Evolutionary conservation across 2,888 invertebrate genomes (phyloP).

Genomic region (Euphydryas editha): DNA sequence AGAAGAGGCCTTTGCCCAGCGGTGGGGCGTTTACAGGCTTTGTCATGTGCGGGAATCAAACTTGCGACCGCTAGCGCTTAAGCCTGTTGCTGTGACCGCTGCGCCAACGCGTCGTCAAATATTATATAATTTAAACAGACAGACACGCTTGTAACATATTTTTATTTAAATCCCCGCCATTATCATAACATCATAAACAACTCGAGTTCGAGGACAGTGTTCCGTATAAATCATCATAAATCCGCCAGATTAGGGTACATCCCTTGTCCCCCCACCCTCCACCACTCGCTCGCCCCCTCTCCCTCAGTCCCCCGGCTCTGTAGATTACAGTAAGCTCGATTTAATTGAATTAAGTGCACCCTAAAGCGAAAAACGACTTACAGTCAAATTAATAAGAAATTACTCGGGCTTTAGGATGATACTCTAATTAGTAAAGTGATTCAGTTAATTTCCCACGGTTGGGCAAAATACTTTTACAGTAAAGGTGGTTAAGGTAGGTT

Average conservation of each 20-base stretch:
- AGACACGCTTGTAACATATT: background rate
- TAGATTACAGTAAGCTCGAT: conserved; percentile 37
- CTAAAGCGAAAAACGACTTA: conserved; percentile 12
- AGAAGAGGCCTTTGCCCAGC: too few relatives aligned
- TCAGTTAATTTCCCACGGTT: background rate
- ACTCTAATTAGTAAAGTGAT: background rate
- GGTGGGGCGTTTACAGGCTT: too few relatives aligned
- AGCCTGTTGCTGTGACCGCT: too few relatives aligned
- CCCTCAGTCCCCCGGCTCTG: conserved; percentile 15
- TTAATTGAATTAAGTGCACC: conserved; percentile 43
- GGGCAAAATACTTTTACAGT: too few relatives aligned
- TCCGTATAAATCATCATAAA: conserved; percentile 47
- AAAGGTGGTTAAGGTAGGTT: too few relatives aligned
- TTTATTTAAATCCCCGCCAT: conserved; percentile 6
- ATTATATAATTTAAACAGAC: background rate
- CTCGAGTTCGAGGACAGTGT: conserved; percentile 18
- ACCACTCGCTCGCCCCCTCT: conserved; percentile 14
- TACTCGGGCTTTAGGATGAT: background rate
- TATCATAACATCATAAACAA: conserved; percentile 18
- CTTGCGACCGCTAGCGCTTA: too few relatives aligned
- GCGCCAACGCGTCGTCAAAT: too few relatives aligned
- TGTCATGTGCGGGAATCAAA: too few relatives aligned
- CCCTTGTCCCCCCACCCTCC: background rate
- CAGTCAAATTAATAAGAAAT: background rate
- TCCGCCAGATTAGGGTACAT: conserved; percentile 42